Base-by-base conservation (phyloP, 2,888 invertebrate genomes). In the Lycocerus yunnanus region DNA sequence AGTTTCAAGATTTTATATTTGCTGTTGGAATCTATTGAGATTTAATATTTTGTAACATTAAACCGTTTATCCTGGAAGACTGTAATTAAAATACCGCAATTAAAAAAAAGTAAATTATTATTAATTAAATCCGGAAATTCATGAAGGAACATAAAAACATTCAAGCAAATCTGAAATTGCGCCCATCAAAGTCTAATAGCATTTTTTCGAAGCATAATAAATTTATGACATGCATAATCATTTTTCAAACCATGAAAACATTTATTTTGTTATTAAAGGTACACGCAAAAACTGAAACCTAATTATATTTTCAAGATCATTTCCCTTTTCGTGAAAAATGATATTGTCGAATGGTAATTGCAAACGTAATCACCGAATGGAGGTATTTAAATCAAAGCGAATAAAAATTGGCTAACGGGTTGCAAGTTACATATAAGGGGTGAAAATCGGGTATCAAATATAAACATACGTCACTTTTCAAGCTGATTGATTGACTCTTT, bases 401-500 rank as follows among this genome's bases (percentile, higher is more conserved):
- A 63, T 16, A 63, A 43, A 43, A 43, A 43, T 43, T 43, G 43
- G n/a, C 43, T n/a, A 43, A 43, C 43, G 61, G 61, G 16, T 16
- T 16, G 61, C 10, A 18, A 15, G 18, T 63, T 63, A 14, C 20
- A n/a, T 63, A 15, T 18, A 63, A 18, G 61, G 21, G 66, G 72
- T 58, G 72, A 70, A 75, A 66, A 69, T 43, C 43, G 43, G 43
- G 43, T 43, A 43, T 43, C 43, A 43, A 43, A 43, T 43, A 43
- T 43, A 68, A 80, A 79, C 82, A 81, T 82, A 82, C 79, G 81
- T 78, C 78, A 80, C 78, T 79, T 79, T 81, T 82, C 82, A 79
- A 66, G 20, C 78, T 82, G 82, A 82, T 82, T 82, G 82, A 82
- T 82, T 78, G 81, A 78, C 79, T 79, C 78, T 77, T 81, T 81